These are phyloP conservation scores for Tipula helvola DNA, from an alignment of 2,888 invertebrate species.

Conservation along the genomic window DNA sequence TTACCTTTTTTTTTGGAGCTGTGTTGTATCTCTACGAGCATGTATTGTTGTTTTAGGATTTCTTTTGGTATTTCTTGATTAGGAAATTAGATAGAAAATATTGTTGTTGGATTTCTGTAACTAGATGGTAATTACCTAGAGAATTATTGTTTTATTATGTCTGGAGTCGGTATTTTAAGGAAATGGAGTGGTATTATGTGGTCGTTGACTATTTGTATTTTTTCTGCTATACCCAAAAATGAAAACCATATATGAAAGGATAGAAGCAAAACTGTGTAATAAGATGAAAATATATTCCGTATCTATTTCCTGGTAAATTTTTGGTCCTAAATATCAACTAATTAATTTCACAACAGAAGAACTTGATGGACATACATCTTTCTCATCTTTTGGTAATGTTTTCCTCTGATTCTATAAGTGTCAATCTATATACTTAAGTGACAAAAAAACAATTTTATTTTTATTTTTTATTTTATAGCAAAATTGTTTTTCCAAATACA, in stretches of 20 bases:
- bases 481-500: no score
- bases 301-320: no score
- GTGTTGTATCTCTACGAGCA: not conserved
- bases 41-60: not conserved
- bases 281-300: no score
- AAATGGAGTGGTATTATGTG: not conserved
- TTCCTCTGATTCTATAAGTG: no score
- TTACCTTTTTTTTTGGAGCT: not conserved
- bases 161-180: not conserved
- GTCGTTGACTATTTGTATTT: not conserved
- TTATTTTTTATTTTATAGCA: no score
- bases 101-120: not conserved
- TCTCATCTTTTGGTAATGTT: no score
- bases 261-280: not conserved
- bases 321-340: no score
- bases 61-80: not conserved
- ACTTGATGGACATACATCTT: no score
- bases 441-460: no score
- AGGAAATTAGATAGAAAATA: not conserved
- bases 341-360: no score
- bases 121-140: slow-evolving; percentile 4
- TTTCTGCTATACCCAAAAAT: not conserved
- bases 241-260: not conserved
- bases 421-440: no score
- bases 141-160: not conserved